Evolutionary conservation across 2,113 vertebrate genomes (phyloP), one percentile per base, ranked within the genome.

Genomic region (Choloepus hoffmanni): DNA sequence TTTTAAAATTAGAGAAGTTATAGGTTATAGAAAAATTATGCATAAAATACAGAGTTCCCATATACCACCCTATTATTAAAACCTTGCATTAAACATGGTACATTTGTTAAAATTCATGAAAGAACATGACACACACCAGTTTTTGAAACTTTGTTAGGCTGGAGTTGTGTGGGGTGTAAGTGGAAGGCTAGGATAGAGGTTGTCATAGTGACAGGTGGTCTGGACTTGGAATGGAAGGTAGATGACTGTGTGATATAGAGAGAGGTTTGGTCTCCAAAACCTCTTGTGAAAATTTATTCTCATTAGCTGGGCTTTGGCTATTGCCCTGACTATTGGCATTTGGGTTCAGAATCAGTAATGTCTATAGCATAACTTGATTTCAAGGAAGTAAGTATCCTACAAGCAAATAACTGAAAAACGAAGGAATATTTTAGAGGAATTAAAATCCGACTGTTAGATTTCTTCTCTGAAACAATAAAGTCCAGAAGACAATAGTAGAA

Each of bases 391-490:
- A 72, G 30, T 48, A 45, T 36, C 36, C 33, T 76, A 63, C 4
- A 92, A 73, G 15, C 33, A 68, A 74, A 90, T 76, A 76, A 11
- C 67, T 28, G 40, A 92, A 68, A 53, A 33, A 21, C 40, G 84
- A 62, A 77, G 19, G 55, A 58, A 70, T 62, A 5, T 48, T 94
- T 70, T 62, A 82, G 40, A 96, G 21, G 30, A 92, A 72, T 79
- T 94, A 43, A 82, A 82, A 94, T 88, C n/a, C 77, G 18, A 48
- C 48, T 65, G 26, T 72, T 89, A 77, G 28, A 33, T 65, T 89
- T 86, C 58, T 94, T 89, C n/a, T 95, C 67, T 85, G 60, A 94
- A 85, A 92, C 18, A 82, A 48, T 53, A 92, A n/a, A 65, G 86
- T 81, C n/a, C 33, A 86, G 67, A 70, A 81, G 16, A 30, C 26